These are phyloP conservation scores for Cepphus grylle DNA, from an alignment of 2,113 vertebrate species.

Conservation along the genomic window DNA sequence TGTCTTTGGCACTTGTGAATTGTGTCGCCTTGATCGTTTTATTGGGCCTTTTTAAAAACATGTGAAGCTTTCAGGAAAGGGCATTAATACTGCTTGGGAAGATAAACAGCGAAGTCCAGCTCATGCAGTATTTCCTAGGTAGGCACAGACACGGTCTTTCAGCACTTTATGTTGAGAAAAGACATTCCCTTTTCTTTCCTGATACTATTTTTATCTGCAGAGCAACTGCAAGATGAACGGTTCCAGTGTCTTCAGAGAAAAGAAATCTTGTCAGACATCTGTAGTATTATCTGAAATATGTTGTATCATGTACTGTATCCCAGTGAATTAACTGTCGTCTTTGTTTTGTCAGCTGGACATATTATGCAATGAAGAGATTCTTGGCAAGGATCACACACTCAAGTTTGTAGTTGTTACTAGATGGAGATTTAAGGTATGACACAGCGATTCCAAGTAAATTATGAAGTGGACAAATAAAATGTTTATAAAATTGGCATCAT, in stretches of 20 bases:
- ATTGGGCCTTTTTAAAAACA: neutral
- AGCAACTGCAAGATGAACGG: neutral
- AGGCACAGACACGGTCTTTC: neutral
- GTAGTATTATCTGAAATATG: neutral
- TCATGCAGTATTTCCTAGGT: neutral
- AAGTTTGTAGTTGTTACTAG: conserved; percentile 99
- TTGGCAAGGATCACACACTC: conserved; percentile 98
- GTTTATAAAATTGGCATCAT: neutral
- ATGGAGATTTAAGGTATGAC: conserved; percentile 97
- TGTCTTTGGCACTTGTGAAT: neutral
- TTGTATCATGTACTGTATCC: neutral
- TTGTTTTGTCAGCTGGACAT: conserved; percentile 89
- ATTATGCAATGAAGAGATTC: conserved; percentile 99
- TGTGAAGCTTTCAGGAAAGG: neutral
- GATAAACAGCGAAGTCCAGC: neutral
- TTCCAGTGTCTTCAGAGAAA: neutral
- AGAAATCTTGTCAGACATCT: neutral
- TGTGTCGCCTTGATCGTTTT: neutral
- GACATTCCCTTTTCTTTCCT: neutral
- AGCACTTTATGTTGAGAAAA: neutral
- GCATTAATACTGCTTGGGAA: neutral
- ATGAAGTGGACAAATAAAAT: neutral
- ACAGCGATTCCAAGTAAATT: neutral
- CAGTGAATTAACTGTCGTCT: neutral
- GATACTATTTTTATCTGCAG: neutral